phyloP scores from a whole-genome alignment of 2,797 vertebrate species.

The Sebastes jordani region DNA sequence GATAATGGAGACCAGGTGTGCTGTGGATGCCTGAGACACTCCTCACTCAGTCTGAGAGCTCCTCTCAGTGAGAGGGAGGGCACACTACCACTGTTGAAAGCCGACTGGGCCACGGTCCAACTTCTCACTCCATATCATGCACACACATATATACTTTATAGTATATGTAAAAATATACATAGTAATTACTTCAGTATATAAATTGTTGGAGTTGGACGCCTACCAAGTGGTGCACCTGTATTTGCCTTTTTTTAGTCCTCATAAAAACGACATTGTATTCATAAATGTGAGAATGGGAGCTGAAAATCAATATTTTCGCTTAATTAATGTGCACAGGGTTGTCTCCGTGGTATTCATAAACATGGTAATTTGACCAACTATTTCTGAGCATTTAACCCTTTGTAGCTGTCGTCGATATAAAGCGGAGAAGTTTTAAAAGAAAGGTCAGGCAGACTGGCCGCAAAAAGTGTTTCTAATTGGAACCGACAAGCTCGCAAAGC shows the following conservation, averaged over 20 bases:
- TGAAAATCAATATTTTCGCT: constrained; percentile 10
- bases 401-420: constrained; percentile 70
- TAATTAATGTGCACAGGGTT: neutral
- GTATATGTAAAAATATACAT: neutral
- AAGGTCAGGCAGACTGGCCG: constrained; percentile 76
- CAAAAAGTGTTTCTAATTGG: constrained; percentile 82
- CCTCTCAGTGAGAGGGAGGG: constrained; percentile 75
- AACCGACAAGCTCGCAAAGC: constrained; percentile 77
- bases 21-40: constrained; percentile 80
- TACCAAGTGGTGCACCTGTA: neutral
- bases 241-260: neutral
- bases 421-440: constrained; percentile 76
- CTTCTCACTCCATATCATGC: neutral
- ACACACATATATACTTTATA: neutral
- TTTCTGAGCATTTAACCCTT: constrained; percentile 64
- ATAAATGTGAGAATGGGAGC: neutral
- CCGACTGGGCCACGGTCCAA: constrained; percentile 13
- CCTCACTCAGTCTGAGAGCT: constrained; percentile 80
- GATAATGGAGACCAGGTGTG: constrained; percentile 91
- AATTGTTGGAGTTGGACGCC: neutral
- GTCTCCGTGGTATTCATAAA: constrained; percentile 33
- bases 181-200: neutral
- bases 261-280: constrained; percentile 4
- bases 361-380: constrained; percentile 51
- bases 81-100: constrained; percentile 57